phyloP scores from a whole-genome alignment of 2,888 invertebrate species.

The Limnephilus rhombicus region DNA sequence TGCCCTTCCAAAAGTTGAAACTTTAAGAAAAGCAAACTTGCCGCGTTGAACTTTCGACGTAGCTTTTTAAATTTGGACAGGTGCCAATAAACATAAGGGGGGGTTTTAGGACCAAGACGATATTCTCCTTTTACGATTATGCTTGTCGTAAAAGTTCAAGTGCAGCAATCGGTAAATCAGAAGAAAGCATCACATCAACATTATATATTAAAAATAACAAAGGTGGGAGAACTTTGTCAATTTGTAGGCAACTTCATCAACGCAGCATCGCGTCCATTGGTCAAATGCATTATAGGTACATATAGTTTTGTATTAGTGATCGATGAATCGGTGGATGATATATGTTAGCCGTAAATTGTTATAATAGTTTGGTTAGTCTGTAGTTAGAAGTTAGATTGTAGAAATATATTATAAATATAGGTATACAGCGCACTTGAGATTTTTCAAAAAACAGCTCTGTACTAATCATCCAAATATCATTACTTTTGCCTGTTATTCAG shows the following conservation, averaged over 20 bases:
- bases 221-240: not conserved
- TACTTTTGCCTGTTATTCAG: not conserved
- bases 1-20: constrained; percentile 4
- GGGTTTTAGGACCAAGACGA: not conserved
- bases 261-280: too few species aligned
- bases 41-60: not conserved
- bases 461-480: too few species aligned
- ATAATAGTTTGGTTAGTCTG: too few species aligned
- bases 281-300: too few species aligned
- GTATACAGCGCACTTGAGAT: too few species aligned
- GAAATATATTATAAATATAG: too few species aligned
- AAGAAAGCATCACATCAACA: not conserved
- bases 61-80: constrained; percentile 2
- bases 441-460: too few species aligned
- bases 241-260: too few species aligned
- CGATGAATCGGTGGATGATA: too few species aligned
- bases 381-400: too few species aligned
- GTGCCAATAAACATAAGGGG: constrained; percentile 9
- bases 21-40: not conserved
- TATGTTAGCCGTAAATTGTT: too few species aligned
- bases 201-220: not conserved
- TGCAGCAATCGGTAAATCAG: not conserved
- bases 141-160: not conserved
- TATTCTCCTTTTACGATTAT: not conserved
- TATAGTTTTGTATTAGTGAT: too few species aligned